Evolutionary conservation across 2,113 vertebrate species (phyloP), one percentile per base, ranked within the genome.

Genomic region (Grallaria varia): DNA sequence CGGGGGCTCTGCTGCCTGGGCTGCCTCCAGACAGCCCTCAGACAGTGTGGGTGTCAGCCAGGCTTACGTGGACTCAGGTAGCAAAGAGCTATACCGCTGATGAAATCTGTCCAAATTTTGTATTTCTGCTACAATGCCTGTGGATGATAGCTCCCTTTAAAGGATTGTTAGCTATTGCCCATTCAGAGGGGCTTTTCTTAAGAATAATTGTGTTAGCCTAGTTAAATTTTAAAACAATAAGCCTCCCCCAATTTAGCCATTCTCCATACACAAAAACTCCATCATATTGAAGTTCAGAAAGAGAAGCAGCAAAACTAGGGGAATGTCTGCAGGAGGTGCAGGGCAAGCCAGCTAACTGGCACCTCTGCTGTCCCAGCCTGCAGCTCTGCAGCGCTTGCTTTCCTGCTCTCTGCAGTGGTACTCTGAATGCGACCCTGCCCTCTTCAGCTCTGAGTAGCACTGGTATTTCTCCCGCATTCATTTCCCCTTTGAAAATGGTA

Each of bases 11-110:
- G 40, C 9, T 30, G 12, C 22, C 40, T n/a, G 1, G 22, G 27
- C 18, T 0, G 0, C 22, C 64, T 47, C 39, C 33, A 3, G 17
- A 10, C 17, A 14, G 24, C 14, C 37, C 52, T 71, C 0, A 0
- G 16, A 33, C 10, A 8, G 4, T 3, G 12, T 2, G 3, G 9
- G 13, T 4, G 17, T 45, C 31, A 66, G 50, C 25, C 14, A 7
- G 47, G n/a, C 25, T 68, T 69, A 6, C 6, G 12, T 33, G 22
- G 37, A 15, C 50, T 77, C 14, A 2, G 11, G 19, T 6, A 68
- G 50, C 12, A 55, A 52, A 94, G 71, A 31, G 31, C 12, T 30
- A 22, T 9, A 4, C 44, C 68, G 27, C 55, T 50, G 39, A 37
- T 21, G 18, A 37, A 71, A 76, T 13, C 47, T 39, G 33, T 45